Evolutionary conservation across 2,888 invertebrate species (phyloP).

Genomic region (Mesorhabditis sp.): DNA sequence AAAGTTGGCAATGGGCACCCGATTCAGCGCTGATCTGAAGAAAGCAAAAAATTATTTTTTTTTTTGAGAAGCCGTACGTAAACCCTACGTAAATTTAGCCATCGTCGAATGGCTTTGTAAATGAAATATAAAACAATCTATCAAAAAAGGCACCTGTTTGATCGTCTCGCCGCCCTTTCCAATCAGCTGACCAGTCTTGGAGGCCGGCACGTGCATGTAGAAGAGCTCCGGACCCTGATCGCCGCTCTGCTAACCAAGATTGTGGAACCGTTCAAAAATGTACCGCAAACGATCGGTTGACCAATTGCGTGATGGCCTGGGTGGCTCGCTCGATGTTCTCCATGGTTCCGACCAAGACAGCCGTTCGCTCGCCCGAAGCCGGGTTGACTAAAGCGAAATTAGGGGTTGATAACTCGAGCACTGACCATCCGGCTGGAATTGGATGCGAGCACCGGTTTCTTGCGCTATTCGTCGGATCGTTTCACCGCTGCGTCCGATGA

Average conservation of each 20-base stretch:
- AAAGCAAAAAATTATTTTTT: background rate
- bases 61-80: background rate
- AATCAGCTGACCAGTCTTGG: constrained; percentile 92
- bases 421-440: constrained; percentile 72
- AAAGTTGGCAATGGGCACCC: constrained; percentile 93
- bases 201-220: constrained; percentile 73
- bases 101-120: constrained; percentile 7
- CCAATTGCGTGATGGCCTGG: constrained; percentile 48
- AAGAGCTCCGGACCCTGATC: constrained; percentile 26
- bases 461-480: constrained; percentile 95
- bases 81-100: background rate
- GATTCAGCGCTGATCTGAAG: constrained; percentile 65
- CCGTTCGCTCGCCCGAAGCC: constrained; percentile 82
- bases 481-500: constrained; percentile 93
- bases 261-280: no score
- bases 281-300: constrained; percentile 14
- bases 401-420: constrained; percentile 2
- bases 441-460: constrained; percentile 87
- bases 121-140: background rate
- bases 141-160: constrained; percentile 64
- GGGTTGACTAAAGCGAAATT: constrained; percentile 66
- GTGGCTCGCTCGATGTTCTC: constrained; percentile 65
- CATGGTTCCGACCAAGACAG: constrained; percentile 78
- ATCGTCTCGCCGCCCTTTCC: constrained; percentile 97
- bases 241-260: no score